Percentiles rank a stretch among this genome's conserved stretches.
phyloP scores from a whole-genome alignment of 2,888 invertebrate genomes.

The Erynnis tages region DNA sequence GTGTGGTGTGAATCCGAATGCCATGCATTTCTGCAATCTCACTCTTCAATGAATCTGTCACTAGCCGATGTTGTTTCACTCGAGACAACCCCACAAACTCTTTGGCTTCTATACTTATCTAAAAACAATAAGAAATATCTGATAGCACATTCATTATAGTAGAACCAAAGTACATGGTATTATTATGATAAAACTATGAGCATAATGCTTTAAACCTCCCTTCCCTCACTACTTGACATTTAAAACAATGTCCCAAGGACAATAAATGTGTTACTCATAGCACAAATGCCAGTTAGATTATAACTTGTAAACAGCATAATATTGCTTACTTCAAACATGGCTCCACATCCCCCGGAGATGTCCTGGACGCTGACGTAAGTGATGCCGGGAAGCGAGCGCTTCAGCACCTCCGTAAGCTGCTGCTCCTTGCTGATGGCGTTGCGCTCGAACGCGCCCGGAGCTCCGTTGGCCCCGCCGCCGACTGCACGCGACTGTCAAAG shows the following conservation, averaged over 20 bases:
- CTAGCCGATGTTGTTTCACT: constrained; percentile 88
- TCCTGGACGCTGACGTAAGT: constrained; percentile 85
- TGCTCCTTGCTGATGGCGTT: constrained; percentile 64
- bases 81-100: constrained; percentile 86
- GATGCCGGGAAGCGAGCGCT: constrained; percentile 82
- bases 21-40: constrained; percentile 94
- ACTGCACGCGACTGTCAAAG: constrained; percentile 45
- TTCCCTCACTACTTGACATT: too few species aligned
- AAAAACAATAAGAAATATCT: too few species aligned
- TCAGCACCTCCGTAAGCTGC: constrained; percentile 55
- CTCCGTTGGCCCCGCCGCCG: constrained; percentile 38
- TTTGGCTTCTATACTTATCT: constrained; percentile 83
- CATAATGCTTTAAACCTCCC: too few species aligned
- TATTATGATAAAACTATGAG: too few species aligned
- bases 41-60: constrained; percentile 86
- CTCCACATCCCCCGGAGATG: constrained; percentile 90
- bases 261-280: too few species aligned
- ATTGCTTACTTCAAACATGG: constrained; percentile 86
- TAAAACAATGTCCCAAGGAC: too few species aligned
- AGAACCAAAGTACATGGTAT: too few species aligned
- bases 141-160: too few species aligned
- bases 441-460: constrained; percentile 49
- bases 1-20: constrained; percentile 87
- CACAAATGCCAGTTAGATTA: too few species aligned
- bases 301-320: not conserved